These are phyloP conservation scores for Aethes cnicana DNA, from an alignment of 2,888 invertebrate species.

Conservation along the genomic window DNA sequence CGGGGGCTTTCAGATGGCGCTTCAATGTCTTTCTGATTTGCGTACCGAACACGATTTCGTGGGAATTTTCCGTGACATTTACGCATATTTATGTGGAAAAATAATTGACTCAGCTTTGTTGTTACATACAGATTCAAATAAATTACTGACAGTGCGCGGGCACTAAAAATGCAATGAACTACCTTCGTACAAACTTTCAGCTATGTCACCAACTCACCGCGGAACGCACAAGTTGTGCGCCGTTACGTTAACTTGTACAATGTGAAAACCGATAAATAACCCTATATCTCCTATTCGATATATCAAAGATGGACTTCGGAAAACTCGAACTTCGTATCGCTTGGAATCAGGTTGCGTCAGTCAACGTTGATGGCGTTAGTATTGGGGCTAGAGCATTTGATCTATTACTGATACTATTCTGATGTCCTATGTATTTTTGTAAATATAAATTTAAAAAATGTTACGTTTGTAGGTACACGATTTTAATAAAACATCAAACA, in stretches of 20 bases:
- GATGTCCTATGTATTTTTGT: too few relatives aligned
- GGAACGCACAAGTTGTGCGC: conserved; percentile 18
- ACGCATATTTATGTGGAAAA: not conserved
- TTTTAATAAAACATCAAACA: too few relatives aligned
- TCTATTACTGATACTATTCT: too few relatives aligned
- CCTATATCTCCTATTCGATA: conserved; percentile 34
- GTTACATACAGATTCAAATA: not conserved
- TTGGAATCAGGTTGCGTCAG: conserved; percentile 1
- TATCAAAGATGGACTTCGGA: conserved; percentile 36
- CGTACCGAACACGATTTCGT: conserved; percentile 8
- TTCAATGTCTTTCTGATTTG: conserved; percentile 24
- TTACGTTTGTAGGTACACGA: too few relatives aligned
- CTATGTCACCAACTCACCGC: conserved; percentile 5
- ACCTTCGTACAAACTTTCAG: not conserved
- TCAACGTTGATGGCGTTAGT: not conserved
- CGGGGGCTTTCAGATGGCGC: conserved; percentile 42
- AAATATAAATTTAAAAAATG: too few relatives aligned
- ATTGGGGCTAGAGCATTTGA: not conserved
- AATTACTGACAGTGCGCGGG: not conserved
- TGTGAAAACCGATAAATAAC: conserved; percentile 25
- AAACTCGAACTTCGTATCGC: conserved; percentile 30
- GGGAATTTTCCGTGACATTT: conserved; percentile 21
- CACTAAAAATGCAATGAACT: conserved; percentile 12
- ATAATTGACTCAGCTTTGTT: not conserved
- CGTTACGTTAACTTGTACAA: conserved; percentile 29